A percentile compares a stretch with the other conserved stretches of the same genome.
Conservation (phyloP, 2,888 invertebrate genomes). For the Aethes cnicana region DNA sequence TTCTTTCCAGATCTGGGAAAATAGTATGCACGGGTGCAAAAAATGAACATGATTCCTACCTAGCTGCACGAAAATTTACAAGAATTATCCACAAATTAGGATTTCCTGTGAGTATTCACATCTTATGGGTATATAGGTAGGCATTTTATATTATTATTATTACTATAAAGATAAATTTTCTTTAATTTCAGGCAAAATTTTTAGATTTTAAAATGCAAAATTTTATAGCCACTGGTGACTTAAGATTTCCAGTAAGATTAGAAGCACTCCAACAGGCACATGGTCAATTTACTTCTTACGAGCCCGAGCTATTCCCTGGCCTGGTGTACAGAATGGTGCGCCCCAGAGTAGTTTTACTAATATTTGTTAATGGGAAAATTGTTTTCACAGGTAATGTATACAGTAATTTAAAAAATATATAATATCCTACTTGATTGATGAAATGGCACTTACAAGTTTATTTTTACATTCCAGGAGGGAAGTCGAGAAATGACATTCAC, state of each 20-base stretch:
- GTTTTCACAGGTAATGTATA: conserved; percentile 89
- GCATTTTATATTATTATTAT: too few relatives aligned
- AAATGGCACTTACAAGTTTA: too few relatives aligned
- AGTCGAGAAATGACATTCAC: conserved; percentile 93
- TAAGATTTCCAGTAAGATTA: conserved; percentile 87
- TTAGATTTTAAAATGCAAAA: conserved; percentile 90
- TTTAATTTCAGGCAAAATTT: conserved; percentile 84
- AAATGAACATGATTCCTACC: conserved; percentile 88
- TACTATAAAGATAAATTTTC: neutral
- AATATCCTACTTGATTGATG: too few relatives aligned
- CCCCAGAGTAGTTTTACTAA: conserved; percentile 96
- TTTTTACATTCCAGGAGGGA: conserved; percentile 91
- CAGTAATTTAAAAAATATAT: too few relatives aligned
- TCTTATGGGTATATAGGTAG: neutral
- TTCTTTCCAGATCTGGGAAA: conserved; percentile 87
- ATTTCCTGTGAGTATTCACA: conserved; percentile 83
- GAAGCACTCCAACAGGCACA: conserved; percentile 89
- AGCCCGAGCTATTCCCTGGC: conserved; percentile 99
- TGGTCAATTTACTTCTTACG: conserved; percentile 93
- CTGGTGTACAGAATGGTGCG: conserved; percentile 99
- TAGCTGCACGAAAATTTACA: conserved; percentile 91
- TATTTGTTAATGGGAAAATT: conserved; percentile 99
- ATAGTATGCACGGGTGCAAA: conserved; percentile 91
- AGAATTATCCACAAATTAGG: conserved; percentile 91
- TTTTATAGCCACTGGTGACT: conserved; percentile 89